A percentile compares a stretch with the other conserved stretches of the same genome.
Evolutionary conservation across 2,113 vertebrate genomes (phyloP).

Genomic region (Sula dactylatra): DNA sequence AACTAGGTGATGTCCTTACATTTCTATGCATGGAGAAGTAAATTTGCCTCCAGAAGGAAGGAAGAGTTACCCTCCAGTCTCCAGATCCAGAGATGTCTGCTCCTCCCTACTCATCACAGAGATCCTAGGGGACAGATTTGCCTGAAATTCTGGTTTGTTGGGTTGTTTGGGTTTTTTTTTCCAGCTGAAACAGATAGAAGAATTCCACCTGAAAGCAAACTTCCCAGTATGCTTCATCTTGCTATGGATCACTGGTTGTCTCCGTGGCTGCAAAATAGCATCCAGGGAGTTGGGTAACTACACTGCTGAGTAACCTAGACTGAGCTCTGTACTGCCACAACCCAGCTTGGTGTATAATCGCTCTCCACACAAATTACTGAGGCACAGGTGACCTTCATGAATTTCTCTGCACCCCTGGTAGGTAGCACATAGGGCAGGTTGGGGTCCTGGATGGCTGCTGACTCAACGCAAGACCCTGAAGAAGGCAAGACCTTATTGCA

Average conservation of each 20-base stretch:
- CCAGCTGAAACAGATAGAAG: neutral
- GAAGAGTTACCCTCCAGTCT: neutral
- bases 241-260: neutral
- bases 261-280: neutral
- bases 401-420: neutral
- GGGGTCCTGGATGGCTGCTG: neutral
- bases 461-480: neutral
- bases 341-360: rapidly evolving
- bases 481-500: neutral
- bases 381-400: neutral
- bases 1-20: neutral
- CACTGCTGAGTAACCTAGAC: neutral
- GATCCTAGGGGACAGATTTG: neutral
- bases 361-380: neutral
- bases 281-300: no score
- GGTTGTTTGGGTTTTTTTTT: no score
- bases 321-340: neutral
- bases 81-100: neutral
- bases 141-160: neutral
- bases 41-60: neutral
- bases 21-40: neutral
- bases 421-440: rapidly evolving
- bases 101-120: neutral
- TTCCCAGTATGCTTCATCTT: neutral
- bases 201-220: neutral